These are phyloP conservation scores for Halisarca cf. caerulea DNA, from an alignment of 37 sponge, comb jelly and placozoan species.

Conservation along the genomic window DNA sequence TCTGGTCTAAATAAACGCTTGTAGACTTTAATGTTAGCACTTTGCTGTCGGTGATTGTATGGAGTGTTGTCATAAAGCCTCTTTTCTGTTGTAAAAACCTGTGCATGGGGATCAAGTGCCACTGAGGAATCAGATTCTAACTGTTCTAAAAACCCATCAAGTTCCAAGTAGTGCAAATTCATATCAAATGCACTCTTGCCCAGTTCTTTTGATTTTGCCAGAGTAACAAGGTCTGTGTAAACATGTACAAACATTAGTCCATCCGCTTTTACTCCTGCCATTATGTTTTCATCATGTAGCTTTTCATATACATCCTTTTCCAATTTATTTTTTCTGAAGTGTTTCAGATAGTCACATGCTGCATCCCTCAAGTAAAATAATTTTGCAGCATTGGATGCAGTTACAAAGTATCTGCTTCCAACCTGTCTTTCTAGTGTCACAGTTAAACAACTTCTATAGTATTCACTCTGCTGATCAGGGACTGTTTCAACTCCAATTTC, in stretches of 20 bases:
- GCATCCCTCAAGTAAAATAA: constrained; percentile 36
- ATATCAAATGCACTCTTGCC: constrained; percentile 33
- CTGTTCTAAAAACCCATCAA: constrained; percentile 34
- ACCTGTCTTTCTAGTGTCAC: constrained; percentile 35
- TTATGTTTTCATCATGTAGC: not conserved
- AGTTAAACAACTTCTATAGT: constrained; percentile 26
- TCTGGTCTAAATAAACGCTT: constrained; percentile 8
- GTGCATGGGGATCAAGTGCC: not conserved
- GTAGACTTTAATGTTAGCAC: not conserved
- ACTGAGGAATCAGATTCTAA: constrained; percentile 17
- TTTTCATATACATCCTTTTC: constrained; percentile 23
- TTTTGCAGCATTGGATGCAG: constrained; percentile 46
- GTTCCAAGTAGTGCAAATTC: constrained; percentile 42
- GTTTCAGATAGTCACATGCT: constrained; percentile 30
- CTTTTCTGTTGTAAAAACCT: constrained; percentile 42
- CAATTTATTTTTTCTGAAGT: constrained; percentile 37
- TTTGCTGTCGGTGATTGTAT: constrained; percentile 27
- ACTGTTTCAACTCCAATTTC: not conserved
- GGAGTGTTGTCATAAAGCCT: constrained; percentile 27
- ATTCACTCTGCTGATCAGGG: not conserved
- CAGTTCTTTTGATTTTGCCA: constrained; percentile 45
- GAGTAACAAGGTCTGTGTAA: constrained; percentile 40
- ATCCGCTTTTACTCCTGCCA: constrained; percentile 30
- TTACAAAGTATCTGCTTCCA: constrained; percentile 51
- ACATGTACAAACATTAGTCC: constrained; percentile 43